These are phyloP conservation scores for Vidua macroura DNA, from an alignment of 2,113 vertebrate species.

Conservation along the genomic window DNA sequence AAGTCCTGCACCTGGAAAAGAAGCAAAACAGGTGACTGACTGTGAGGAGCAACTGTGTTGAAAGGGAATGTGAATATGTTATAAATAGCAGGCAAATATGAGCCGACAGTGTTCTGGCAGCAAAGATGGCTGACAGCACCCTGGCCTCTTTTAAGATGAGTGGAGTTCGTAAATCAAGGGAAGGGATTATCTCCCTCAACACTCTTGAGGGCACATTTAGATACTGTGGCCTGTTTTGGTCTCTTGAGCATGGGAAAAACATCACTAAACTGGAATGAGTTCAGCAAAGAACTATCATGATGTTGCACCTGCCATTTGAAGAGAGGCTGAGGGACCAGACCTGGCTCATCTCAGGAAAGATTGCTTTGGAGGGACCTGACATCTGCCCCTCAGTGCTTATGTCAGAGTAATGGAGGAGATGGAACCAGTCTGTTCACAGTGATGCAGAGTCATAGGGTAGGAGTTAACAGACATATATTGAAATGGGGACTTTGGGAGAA, in stretches of 20 bases:
- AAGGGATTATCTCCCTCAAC: neutral
- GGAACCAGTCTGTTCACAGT: neutral
- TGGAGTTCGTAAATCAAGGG: neutral
- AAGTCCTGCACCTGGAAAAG: neutral
- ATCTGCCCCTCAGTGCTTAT: neutral
- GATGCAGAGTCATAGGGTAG: neutral
- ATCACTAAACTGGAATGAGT: neutral
- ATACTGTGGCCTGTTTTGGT: neutral
- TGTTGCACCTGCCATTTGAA: neutral
- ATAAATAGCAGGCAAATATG: neutral
- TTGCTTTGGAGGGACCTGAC: neutral
- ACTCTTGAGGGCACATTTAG: neutral
- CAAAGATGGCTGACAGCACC: neutral
- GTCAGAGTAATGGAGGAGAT: rapidly evolving
- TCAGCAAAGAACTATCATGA: neutral
- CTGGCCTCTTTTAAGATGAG: neutral
- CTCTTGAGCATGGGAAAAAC: neutral
- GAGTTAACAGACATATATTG: neutral
- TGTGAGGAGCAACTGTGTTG: neutral
- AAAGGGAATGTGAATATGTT: rapidly evolving
- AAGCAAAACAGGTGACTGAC: neutral
- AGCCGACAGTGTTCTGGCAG: neutral
- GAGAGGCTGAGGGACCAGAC: neutral
- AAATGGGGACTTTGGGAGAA: neutral
- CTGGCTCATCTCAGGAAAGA: neutral